Evolutionary conservation across 2,888 invertebrate species (phyloP).

Genomic region (Drosophila yooni): DNA sequence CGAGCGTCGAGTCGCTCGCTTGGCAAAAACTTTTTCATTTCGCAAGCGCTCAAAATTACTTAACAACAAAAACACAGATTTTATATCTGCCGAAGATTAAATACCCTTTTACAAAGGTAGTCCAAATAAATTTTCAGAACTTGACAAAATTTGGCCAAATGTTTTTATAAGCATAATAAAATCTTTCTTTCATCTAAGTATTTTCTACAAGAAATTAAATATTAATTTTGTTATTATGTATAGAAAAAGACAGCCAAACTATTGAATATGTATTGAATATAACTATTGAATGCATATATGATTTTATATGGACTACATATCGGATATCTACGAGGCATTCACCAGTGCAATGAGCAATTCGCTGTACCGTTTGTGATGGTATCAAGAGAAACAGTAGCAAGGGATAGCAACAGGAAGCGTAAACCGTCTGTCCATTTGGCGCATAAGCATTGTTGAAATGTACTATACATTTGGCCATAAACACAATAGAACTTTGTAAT

Average conservation of each 20-base stretch:
- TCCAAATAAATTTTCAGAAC: background rate
- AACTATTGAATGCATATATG: background rate
- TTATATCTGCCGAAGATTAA: background rate
- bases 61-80: conserved; percentile 25
- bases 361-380: background rate
- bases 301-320: background rate
- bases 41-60: conserved; percentile 76
- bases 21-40: conserved; percentile 71
- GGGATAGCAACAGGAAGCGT: background rate
- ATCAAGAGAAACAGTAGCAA: background rate
- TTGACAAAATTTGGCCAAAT: background rate
- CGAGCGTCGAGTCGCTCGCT: conserved; percentile 38
- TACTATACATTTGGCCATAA: conserved; percentile 50
- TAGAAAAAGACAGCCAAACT: background rate
- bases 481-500: conserved; percentile 62
- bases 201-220: background rate
- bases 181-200: background rate
- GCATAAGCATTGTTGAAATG: conserved; percentile 52
- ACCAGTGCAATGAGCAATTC: background rate
- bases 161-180: background rate
- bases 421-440: conserved; percentile 44
- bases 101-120: background rate
- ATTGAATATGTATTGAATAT: background rate
- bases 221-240: background rate
- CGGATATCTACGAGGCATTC: background rate